Base-by-base conservation (phyloP, 2,797 vertebrate genomes). In the Channa striata region DNA sequence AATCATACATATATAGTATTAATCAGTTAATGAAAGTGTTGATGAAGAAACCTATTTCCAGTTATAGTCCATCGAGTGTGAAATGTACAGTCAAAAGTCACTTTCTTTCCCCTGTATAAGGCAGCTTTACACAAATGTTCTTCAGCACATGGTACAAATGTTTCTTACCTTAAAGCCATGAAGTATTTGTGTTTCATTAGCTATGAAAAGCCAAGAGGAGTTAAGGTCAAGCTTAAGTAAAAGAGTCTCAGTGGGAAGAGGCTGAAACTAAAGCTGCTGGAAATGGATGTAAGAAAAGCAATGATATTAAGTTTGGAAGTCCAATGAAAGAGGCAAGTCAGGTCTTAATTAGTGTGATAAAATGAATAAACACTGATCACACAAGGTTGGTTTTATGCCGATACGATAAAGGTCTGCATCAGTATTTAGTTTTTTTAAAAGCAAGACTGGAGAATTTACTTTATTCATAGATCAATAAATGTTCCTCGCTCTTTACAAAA, bases 131-230 rank as follows among this genome's bases (percentile, higher is more conserved):
- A 83, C 70, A 57, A 83, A 68, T n/a, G 66, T 57, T 46, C 61
- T 56, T 33, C 42, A 33, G 64, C 68, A 59, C 64, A 68, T 49
- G 52, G 57, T 77, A 80, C 88, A 88, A 77, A 86, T 68, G 78
- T 77, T 69, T 86, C 61, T 74, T 36, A 77, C 78, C 62, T 77
- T 70, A 63, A 67, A 68, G 64, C 68, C 72, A 60, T 80, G 75
- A 81, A 66, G 60, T 92, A 89, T 91, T 90, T 89, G 77, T 65
- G 40, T 91, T 92, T 91, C 85, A 91, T 91, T 87, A 86, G 56
- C 68, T 61, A 37, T 8, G 67, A 78, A 85, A 83, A 46, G 73
- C 69, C 59, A 30, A 50, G 44, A 48, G 62, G 69, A 63, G 59
- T 83, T 78, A 30, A 78, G 50, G 44, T 72, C 77, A 34, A 78